Evolutionary conservation across 2,113 vertebrate species (phyloP).

Genomic region (Leuciscus idus): DNA sequence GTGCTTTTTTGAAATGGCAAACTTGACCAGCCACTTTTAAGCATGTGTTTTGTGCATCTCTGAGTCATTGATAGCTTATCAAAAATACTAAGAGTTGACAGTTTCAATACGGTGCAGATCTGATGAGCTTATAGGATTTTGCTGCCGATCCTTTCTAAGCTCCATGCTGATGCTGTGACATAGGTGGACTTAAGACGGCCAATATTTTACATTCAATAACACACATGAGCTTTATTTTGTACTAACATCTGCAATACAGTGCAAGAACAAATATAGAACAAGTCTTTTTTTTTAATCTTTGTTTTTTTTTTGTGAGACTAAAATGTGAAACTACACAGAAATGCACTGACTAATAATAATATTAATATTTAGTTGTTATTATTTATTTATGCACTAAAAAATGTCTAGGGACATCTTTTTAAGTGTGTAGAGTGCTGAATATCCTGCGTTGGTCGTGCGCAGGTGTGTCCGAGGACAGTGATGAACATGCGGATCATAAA

Average conservation of each 20-base stretch:
- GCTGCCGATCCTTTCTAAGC: not conserved
- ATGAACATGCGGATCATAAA: conserved; percentile 2
- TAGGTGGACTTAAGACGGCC: not conserved
- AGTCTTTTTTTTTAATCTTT: not conserved
- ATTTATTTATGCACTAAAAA: not conserved
- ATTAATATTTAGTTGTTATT: not conserved
- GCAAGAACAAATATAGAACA: not conserved
- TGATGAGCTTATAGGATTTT: conserved; percentile 17
- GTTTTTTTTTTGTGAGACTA: not conserved
- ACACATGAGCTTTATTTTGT: not conserved
- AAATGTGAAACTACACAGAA: not conserved
- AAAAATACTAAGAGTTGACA: conserved; percentile 2
- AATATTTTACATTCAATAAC: not conserved
- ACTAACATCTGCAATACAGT: not conserved
- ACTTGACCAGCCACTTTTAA: conserved; percentile 7
- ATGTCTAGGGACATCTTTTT: not conserved
- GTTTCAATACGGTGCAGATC: not conserved
- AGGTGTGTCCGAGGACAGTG: conserved; percentile 49
- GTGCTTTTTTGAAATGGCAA: not conserved
- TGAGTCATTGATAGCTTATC: not conserved
- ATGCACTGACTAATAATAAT: not conserved
- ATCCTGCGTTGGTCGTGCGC: not conserved
- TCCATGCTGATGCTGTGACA: not conserved
- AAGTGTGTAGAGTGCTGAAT: not conserved
- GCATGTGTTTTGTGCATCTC: not conserved